Evolutionary conservation across 2,113 vertebrate species (phyloP), one percentile per base, ranked within the genome.

Genomic region (Macquaria australasica): DNA sequence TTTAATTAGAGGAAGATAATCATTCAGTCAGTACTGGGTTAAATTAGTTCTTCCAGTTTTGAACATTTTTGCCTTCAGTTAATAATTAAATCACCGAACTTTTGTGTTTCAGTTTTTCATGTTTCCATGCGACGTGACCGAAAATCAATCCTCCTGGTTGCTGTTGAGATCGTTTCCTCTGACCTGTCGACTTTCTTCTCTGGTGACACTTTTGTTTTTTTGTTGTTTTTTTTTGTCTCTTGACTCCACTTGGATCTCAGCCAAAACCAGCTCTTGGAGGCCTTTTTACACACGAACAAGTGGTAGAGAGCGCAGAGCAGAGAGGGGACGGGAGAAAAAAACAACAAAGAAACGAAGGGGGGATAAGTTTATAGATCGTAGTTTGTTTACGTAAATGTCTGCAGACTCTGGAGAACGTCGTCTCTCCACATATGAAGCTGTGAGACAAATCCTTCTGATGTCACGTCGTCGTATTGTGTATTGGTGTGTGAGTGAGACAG

Each of bases 181-280:
- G 9, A 43, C 68, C 89, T 41, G 48, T 87, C 75, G 37, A 82
- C 82, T 69, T 84, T 67, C 86, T 85, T 64, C 69, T 86, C 77
- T 77, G 56, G 59, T 81, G 83, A 90, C 77, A 83, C 90, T 91
- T 85, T 91, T 34, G 2, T 34, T 4, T n/a, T n/a, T n/a, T n/a
- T n/a, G n/a, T n/a, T n/a, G n/a, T 34, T 34, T 34, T 34, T 34
- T 85, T 89, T 91, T 93, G 91, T 91, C 77, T 93, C 90, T 78
- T 79, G 83, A 81, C 77, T 87, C 77, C 70, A 86, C 79, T 92
- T 95, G 93, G 93, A 92, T 77, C 31, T 70, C 9, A 50, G 90
- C 94, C 90, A 92, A 90, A 89, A 83, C 53, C 84, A 88, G 90
- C 88, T 88, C 88, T 74, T 48, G 3, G 72, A 9, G 79, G 83